phyloP scores from a whole-genome alignment of 2,888 invertebrate genomes.

The Epistrophe eligans region DNA sequence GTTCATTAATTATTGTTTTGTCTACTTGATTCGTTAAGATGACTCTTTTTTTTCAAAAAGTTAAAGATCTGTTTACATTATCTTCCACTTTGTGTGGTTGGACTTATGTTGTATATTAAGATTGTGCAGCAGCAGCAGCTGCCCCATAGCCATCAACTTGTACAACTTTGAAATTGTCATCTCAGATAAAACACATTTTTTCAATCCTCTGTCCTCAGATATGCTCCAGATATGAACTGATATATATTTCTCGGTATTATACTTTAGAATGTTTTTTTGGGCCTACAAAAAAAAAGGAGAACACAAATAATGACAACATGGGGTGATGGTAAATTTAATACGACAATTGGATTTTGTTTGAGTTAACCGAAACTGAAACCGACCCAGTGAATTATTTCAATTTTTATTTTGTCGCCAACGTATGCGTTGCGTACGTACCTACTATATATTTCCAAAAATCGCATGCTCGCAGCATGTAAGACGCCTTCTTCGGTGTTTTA shows the following conservation, averaged over 20 bases:
- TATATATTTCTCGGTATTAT: not conserved
- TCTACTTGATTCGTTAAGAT: slow-evolving; percentile 66
- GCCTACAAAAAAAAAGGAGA: not conserved
- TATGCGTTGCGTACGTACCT: not conserved
- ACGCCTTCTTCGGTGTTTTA: slow-evolving; percentile 48
- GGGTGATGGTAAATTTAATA: slow-evolving; percentile 57
- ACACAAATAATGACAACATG: slow-evolving; percentile 54
- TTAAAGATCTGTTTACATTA: slow-evolving; percentile 63
- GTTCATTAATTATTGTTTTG: slow-evolving; percentile 71
- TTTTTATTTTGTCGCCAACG: slow-evolving; percentile 38
- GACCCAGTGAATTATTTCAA: slow-evolving; percentile 9
- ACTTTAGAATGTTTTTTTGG: slow-evolving; percentile 6
- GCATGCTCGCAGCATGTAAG: slow-evolving; percentile 67
- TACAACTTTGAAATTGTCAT: slow-evolving; percentile 62
- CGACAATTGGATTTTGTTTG: slow-evolving; percentile 63
- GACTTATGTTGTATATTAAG: not conserved
- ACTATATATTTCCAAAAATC: slow-evolving; percentile 49
- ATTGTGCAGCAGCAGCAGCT: slow-evolving; percentile 11
- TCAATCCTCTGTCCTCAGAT: slow-evolving; percentile 27
- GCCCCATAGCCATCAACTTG: slow-evolving; percentile 45
- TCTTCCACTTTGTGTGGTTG: slow-evolving; percentile 31
- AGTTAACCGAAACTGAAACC: slow-evolving; percentile 1
- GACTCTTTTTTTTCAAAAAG: slow-evolving; percentile 35
- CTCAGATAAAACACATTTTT: slow-evolving; percentile 41
- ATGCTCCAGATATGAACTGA: slow-evolving; percentile 56